A percentile compares a stretch with the other conserved stretches of the same genome.
phyloP scores from a whole-genome alignment of 1,140 invertebrate genomes.

The Acromyrmex echinatior region DNA sequence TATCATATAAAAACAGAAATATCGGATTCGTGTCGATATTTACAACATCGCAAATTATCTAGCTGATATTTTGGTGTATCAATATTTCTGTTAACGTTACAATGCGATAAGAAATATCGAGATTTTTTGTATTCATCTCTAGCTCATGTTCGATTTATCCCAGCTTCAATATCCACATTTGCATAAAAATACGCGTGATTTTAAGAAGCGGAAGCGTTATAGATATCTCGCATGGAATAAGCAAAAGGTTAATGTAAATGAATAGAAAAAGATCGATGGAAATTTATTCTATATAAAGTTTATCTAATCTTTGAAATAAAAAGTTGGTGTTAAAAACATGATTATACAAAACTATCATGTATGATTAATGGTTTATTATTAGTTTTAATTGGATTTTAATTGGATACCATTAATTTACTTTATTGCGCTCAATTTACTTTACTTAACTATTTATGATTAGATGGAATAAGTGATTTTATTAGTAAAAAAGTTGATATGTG shows the following conservation, averaged over 20 bases:
- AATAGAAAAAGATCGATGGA: background rate
- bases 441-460: background rate
- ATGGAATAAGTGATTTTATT: background rate
- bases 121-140: too few species aligned
- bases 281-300: background rate
- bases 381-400: too few species aligned
- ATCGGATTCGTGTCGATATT: too few species aligned
- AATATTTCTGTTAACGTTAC: too few species aligned
- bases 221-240: background rate
- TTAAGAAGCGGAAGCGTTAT: background rate
- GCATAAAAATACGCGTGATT: background rate
- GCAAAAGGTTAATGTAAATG: background rate
- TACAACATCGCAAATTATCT: too few species aligned
- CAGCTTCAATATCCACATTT: background rate
- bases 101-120: too few species aligned
- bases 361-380: conserved; percentile 8
- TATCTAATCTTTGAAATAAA: background rate
- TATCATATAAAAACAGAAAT: too few species aligned
- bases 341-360: background rate
- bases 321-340: background rate
- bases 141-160: background rate
- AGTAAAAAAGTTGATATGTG: background rate
- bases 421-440: background rate
- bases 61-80: too few species aligned
- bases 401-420: background rate